phyloP scores from a whole-genome alignment of 2,797 vertebrate species.

The Eospalax fontanierii region DNA sequence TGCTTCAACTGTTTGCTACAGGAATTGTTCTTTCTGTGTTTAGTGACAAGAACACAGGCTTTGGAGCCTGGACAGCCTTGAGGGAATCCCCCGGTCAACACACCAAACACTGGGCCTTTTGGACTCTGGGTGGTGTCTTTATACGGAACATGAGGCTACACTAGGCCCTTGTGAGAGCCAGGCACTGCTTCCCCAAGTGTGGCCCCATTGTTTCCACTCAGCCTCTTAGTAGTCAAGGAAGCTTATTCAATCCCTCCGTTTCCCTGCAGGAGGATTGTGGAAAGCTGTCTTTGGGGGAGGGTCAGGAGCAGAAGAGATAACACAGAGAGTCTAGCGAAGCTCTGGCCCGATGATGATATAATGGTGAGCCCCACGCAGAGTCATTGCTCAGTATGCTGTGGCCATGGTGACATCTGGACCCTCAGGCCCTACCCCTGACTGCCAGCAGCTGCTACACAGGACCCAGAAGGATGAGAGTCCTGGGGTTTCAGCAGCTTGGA shows the following conservation, averaged over 20 bases:
- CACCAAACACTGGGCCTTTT: background rate
- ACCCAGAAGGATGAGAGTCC: background rate
- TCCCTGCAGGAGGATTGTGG: background rate
- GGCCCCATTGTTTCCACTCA: rapidly evolving
- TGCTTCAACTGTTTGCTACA: rapidly evolving
- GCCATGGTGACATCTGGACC: background rate
- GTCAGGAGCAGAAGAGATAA: background rate
- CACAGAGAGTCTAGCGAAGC: background rate
- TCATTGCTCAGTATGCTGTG: rapidly evolving
- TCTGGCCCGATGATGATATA: rapidly evolving
- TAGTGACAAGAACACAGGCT: background rate
- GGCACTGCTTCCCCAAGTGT: rapidly evolving
- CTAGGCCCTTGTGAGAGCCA: too few relatives aligned
- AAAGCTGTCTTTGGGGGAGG: background rate
- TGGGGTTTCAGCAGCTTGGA: constrained; percentile 51
- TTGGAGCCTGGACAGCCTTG: background rate
- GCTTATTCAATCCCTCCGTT: background rate
- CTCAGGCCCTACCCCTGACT: background rate
- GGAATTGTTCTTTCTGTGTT: rapidly evolving
- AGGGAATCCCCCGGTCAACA: too few relatives aligned
- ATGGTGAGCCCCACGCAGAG: rapidly evolving
- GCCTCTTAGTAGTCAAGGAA: rapidly evolving
- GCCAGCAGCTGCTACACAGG: background rate
- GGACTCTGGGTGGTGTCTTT: background rate
- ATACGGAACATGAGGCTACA: background rate